Conservation (phyloP, 2,113 vertebrate genomes). For the Chionomys nivalis region DNA sequence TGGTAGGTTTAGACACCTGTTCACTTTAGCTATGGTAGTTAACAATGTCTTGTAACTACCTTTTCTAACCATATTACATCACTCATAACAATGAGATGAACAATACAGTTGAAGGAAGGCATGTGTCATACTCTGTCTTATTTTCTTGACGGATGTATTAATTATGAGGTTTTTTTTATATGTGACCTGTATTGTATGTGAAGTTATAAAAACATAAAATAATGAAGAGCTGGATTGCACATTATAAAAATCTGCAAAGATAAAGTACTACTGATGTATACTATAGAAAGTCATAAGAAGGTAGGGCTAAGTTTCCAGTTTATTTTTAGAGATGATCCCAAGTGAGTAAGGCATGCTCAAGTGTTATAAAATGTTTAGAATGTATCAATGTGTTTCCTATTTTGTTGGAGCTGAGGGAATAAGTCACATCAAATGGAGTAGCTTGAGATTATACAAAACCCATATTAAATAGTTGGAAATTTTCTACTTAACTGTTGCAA, state of each 20-base stretch:
- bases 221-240: not conserved
- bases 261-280: not conserved
- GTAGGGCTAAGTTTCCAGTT: not conserved
- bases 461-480: not conserved
- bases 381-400: not conserved
- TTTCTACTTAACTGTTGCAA: not conserved
- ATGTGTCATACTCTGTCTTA: not conserved
- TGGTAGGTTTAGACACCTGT: not conserved
- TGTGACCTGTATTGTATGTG: not conserved
- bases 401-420: not conserved
- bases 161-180: not conserved
- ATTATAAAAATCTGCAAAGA: not conserved
- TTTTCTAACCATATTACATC: not conserved
- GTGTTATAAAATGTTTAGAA: not conserved
- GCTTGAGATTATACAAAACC: not conserved
- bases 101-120: not conserved
- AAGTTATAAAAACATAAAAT: not conserved
- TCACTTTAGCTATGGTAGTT: not conserved
- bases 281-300: not conserved
- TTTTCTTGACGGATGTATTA: not conserved
- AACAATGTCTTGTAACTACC: not conserved
- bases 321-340: constrained; percentile 22
- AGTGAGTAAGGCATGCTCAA: not conserved
- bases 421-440: not conserved
- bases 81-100: not conserved